A percentile compares a stretch with the other conserved stretches of the same genome.
phyloP scores from a whole-genome alignment of 2,888 invertebrate genomes.

The Ormyrus labotus region DNA sequence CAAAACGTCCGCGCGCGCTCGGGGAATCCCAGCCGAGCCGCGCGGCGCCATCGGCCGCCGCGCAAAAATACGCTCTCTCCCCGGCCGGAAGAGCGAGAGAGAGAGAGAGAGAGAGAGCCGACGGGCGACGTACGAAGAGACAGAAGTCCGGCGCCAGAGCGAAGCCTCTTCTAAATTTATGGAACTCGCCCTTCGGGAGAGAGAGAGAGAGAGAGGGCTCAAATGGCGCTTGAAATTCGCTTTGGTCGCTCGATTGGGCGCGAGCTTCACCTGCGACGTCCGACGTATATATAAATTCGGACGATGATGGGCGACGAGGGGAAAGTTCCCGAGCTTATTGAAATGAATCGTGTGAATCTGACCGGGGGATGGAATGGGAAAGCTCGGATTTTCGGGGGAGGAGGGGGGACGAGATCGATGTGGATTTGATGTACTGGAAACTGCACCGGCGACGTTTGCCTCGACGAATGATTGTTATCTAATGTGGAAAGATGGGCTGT shows the following conservation, averaged over 20 bases:
- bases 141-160: not conserved
- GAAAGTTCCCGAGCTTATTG: not conserved
- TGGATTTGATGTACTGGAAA: too few relatives aligned
- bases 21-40: too few relatives aligned
- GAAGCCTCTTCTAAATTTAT: slow-evolving; percentile 35
- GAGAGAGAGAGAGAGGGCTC: not conserved
- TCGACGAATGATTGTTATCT: too few relatives aligned
- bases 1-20: too few relatives aligned
- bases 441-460: too few relatives aligned
- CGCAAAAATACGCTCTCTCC: not conserved
- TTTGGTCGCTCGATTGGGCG: slow-evolving; percentile 33
- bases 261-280: not conserved
- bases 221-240: slow-evolving; percentile 49
- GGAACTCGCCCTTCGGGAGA: not conserved
- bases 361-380: not conserved
- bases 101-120: not conserved
- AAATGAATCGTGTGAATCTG: not conserved
- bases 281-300: not conserved
- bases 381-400: not conserved
- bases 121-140: slow-evolving; percentile 4
- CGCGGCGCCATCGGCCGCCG: slow-evolving; percentile 3
- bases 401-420: too few relatives aligned
- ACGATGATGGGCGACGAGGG: not conserved
- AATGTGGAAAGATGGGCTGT: too few relatives aligned
- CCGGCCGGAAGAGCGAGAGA: not conserved